A percentile compares a stretch with the other conserved stretches of the same genome.
Conservation (phyloP, 2,888 invertebrate genomes). For the Shargacucullia verbasci region DNA sequence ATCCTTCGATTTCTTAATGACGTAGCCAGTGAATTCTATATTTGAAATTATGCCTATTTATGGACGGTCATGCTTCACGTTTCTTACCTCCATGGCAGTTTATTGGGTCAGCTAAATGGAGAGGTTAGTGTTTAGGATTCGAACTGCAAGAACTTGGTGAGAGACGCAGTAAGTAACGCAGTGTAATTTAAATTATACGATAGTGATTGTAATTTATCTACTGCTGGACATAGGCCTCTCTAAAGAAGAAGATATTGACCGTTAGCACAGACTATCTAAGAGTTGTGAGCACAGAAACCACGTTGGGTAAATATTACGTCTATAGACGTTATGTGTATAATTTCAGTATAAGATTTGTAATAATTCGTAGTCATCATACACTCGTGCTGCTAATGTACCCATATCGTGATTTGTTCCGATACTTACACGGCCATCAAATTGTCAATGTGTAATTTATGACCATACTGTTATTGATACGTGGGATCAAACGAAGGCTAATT, state of each 20-base stretch:
- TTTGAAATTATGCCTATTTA: not conserved
- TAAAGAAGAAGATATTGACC: too few species aligned
- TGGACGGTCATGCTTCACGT: slow-evolving; percentile 12
- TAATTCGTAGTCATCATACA: slow-evolving; percentile 6
- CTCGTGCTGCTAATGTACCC: slow-evolving; percentile 25
- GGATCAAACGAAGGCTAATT: slow-evolving; percentile 24
- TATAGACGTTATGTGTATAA: not conserved
- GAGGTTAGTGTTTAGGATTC: not conserved
- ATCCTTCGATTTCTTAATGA: slow-evolving; percentile 15
- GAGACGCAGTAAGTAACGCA: too few species aligned
- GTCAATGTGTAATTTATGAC: slow-evolving; percentile 39
- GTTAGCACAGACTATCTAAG: too few species aligned
- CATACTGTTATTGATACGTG: slow-evolving; percentile 21
- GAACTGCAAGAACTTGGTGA: not conserved
- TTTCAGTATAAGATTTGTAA: not conserved
- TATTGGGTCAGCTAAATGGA: too few species aligned
- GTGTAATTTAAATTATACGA: too few species aligned
- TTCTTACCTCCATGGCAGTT: too few species aligned
- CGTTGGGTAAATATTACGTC: too few species aligned
- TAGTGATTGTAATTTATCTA: too few species aligned
- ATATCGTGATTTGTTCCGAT: slow-evolving; percentile 28
- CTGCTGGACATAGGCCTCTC: too few species aligned
- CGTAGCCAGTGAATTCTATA: not conserved
- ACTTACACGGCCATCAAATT: slow-evolving; percentile 38
- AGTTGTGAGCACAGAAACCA: too few species aligned